phyloP scores from a whole-genome alignment of 2,888 invertebrate genomes.

The Agonum fuliginosum region DNA sequence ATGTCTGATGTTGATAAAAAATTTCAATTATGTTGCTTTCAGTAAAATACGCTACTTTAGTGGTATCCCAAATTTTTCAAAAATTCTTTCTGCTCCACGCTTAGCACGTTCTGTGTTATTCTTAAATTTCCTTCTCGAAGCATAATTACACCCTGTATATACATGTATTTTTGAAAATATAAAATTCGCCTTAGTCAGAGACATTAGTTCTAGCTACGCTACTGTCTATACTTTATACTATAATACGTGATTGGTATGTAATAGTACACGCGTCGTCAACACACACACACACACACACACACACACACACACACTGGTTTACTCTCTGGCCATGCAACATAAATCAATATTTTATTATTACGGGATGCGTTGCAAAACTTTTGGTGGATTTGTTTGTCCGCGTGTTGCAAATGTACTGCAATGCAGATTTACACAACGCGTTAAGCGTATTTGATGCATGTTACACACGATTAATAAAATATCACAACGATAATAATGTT shows the following conservation, averaged over 20 bases:
- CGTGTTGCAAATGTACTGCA: neutral
- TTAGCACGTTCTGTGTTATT: too few species aligned
- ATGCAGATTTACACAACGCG: conserved; percentile 7
- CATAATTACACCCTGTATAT: too few species aligned
- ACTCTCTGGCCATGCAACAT: conserved; percentile 14
- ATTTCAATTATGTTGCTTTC: too few species aligned
- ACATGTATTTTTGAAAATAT: too few species aligned
- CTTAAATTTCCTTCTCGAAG: too few species aligned
- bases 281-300: neutral
- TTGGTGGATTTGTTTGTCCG: conserved; percentile 32
- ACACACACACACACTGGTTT: neutral
- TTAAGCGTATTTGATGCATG: neutral
- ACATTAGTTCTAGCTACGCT: too few species aligned
- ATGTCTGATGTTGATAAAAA: too few species aligned
- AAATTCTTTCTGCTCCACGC: too few species aligned
- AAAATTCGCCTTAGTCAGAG: too few species aligned
- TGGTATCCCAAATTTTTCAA: too few species aligned
- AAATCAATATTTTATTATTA: conserved; percentile 55
- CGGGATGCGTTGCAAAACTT: conserved; percentile 19
- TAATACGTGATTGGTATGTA: neutral
- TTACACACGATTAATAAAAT: conserved; percentile 49
- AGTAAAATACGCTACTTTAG: too few species aligned
- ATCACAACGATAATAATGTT: conserved; percentile 52
- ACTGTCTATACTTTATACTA: too few species aligned
- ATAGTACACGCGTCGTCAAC: neutral